Evolutionary conservation across 2,888 invertebrate species (phyloP), one percentile per base, ranked within the genome.

Genomic region (Cantharis rufa): DNA sequence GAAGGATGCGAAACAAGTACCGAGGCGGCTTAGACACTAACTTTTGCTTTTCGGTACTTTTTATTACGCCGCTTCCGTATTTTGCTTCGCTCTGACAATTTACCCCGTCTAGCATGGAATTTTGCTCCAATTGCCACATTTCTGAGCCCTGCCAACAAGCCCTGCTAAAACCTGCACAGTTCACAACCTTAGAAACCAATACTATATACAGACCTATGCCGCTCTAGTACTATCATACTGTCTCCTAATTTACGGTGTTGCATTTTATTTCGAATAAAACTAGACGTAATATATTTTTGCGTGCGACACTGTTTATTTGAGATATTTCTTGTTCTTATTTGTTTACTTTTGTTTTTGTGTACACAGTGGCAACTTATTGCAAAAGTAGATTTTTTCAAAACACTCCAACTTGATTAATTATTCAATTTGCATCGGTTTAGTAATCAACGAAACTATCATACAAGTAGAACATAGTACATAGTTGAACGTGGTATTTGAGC

Each of bases 121-220:
- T 82, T 80, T 77, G 80, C 76, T 74, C 78, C 79, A 74, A 80
- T 78, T 80, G 80, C 82, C 82, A 82, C 78, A 75, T 80, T 75
- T 80, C 82, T 85, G 82, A 82, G 82, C 83, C 84, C 85, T 86
- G 85, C 85, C 84, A 84, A 84, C 85, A 86, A 86, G 85, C 85
- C 85, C 85, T 81, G 81, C 81, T 83, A 80, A 77, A 78, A 79
- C 79, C 82, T 80, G 82, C 80, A 78, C 80, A 76, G 79, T 75
- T 78, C 73, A 78, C 76, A 73, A 80, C 75, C 77, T 74, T 74
- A 62, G 48, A 48, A 71, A 78, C 76, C 75, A 62, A 77, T 74
- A 75, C 77, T 74, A 62, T 78, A 78, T 72, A 76, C 74, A 76
- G 63, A 76, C 78, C 76, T 78, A 63, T 78, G 74, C 78, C 74